Evolutionary conservation across 2,113 vertebrate species (phyloP).

Genomic region (Indicator maculatus): DNA sequence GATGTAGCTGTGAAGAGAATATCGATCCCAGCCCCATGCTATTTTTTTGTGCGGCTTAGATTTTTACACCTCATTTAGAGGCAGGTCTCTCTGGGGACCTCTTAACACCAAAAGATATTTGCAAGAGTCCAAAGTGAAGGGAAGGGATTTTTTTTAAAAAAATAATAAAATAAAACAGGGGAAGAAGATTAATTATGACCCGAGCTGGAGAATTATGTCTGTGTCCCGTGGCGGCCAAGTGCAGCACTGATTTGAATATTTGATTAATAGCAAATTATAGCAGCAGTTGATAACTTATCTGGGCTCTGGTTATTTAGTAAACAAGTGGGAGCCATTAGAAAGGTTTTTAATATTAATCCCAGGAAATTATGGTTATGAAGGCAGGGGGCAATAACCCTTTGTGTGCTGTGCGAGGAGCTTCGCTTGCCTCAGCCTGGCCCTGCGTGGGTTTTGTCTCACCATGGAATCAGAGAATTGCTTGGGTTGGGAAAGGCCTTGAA

Average conservation of each 20-base stretch:
- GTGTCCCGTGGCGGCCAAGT: conserved; percentile 31
- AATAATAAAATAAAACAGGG: too few species aligned
- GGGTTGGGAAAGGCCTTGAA: too few species aligned
- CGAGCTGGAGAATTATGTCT: conserved; percentile 29
- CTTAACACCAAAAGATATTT: conserved; percentile 81
- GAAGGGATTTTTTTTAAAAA: neutral
- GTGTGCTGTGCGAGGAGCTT: fast-evolving
- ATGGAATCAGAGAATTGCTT: too few species aligned
- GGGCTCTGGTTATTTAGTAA: conserved; percentile 38
- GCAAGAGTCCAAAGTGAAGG: conserved; percentile 46
- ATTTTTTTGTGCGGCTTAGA: conserved; percentile 77
- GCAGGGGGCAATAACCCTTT: neutral
- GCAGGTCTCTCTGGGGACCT: conserved; percentile 77
- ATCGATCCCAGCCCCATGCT: conserved; percentile 74
- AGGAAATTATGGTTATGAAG: conserved; percentile 47
- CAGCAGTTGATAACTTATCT: conserved; percentile 54
- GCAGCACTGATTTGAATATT: conserved; percentile 77
- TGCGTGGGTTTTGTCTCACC: too few species aligned
- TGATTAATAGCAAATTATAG: conserved; percentile 77
- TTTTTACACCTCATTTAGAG: conserved; percentile 83
- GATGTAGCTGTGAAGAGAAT: conserved; percentile 79
- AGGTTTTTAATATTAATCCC: conserved; percentile 47
- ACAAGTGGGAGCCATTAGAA: conserved; percentile 41
- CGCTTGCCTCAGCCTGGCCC: fast-evolving
- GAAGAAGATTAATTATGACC: conserved; percentile 58